Conservation (phyloP, 2,797 vertebrate species). For the Bovichtus diacanthus region DNA sequence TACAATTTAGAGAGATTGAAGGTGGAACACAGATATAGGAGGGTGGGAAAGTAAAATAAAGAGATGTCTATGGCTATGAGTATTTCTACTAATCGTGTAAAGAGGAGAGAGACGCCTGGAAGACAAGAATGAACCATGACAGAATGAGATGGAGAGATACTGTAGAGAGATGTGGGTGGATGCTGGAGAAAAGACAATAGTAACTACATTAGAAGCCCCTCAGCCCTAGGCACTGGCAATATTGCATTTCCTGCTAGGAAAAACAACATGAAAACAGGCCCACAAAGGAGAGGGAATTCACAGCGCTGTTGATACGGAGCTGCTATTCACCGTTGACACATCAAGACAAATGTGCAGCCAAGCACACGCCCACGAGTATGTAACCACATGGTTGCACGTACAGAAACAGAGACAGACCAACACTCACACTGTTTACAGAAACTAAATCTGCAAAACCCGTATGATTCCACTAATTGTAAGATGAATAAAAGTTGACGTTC, state of each 20-base stretch:
- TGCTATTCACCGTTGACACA: slow-evolving; percentile 38
- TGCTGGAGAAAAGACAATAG: slow-evolving; percentile 78
- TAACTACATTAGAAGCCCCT: slow-evolving; percentile 75
- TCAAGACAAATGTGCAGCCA: slow-evolving; percentile 38
- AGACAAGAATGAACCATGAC: slow-evolving; percentile 70
- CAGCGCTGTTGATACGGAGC: slow-evolving; percentile 26
- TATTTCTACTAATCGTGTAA: slow-evolving; percentile 62
- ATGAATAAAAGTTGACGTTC: background rate
- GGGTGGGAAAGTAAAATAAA: slow-evolving; percentile 38
- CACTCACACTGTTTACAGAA: slow-evolving; percentile 3
- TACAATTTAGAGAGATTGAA: slow-evolving; percentile 1
- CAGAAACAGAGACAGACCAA: slow-evolving; percentile 16
- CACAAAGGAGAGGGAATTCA: slow-evolving; percentile 52
- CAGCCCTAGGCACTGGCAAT: slow-evolving; percentile 67
- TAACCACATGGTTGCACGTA: slow-evolving; percentile 37
- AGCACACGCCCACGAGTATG: slow-evolving; percentile 18
- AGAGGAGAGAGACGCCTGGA: slow-evolving; percentile 55
- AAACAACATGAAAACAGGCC: slow-evolving; percentile 71
- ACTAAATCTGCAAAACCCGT: slow-evolving; percentile 8
- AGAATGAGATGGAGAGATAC: slow-evolving; percentile 75
- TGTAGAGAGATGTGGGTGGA: slow-evolving; percentile 75
- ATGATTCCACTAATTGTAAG: background rate
- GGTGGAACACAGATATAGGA: background rate
- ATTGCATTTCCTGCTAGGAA: slow-evolving; percentile 79
- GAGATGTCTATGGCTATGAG: slow-evolving; percentile 27